Percentiles rank a stretch among this genome's conserved stretches.
Conservation (phyloP, 35 echinoderm and acorn worm species). For the Nesometra sesokonis region DNA sequence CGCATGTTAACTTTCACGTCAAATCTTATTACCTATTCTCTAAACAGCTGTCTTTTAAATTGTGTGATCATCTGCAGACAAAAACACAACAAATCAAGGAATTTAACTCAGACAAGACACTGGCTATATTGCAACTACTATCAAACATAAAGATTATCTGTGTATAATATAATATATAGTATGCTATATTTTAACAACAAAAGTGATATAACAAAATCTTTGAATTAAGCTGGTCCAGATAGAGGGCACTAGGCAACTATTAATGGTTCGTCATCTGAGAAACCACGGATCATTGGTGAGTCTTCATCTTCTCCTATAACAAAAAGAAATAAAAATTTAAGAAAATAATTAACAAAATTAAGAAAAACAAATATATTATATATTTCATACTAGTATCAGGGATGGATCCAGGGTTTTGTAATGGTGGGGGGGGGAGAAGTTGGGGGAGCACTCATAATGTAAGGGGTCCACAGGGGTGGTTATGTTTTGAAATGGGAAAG, state of each 20-base stretch:
- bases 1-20: not conserved
- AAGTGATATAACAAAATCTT: not conserved
- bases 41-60: not conserved
- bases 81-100: not conserved
- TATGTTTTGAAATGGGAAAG: too few species aligned
- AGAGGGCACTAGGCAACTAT: constrained; percentile 53
- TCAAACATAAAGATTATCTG: not conserved
- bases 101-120: not conserved
- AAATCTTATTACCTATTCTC: too few species aligned
- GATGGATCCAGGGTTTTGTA: too few species aligned
- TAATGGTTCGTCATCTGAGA: constrained; percentile 93
- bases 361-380: too few species aligned
- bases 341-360: too few species aligned
- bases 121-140: not conserved
- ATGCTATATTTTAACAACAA: not conserved
- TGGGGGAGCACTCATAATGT: too few species aligned
- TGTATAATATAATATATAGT: not conserved
- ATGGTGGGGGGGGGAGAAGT: too few species aligned
- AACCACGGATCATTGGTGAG: constrained; percentile 94
- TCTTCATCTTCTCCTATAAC: constrained; percentile 81
- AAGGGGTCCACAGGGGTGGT: too few species aligned
- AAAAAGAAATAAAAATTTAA: not conserved
- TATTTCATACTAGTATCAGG: too few species aligned
- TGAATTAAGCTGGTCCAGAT: too few species aligned
- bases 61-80: not conserved